phyloP scores from a whole-genome alignment of 2,888 invertebrate genomes.

The Isotomurus palustris region DNA sequence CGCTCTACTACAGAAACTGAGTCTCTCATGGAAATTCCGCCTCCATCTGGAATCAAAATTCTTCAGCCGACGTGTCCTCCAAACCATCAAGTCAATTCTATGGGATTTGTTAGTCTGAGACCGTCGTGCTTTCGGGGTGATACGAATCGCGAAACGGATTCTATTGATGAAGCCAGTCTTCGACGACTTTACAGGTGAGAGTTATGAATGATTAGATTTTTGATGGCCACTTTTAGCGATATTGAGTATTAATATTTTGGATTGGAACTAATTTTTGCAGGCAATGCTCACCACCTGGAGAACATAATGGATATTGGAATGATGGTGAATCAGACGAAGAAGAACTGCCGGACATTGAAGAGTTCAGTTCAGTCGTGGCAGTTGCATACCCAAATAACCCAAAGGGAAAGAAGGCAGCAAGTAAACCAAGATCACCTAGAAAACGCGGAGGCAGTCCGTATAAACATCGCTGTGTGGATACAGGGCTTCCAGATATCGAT shows the following conservation, averaged over 20 bases:
- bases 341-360: slow-evolving; percentile 33
- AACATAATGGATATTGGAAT: slow-evolving; percentile 11
- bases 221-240: not conserved
- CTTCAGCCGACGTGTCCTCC: too few relatives aligned
- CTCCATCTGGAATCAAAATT: too few relatives aligned
- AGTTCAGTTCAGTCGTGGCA: not conserved
- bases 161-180: too few relatives aligned
- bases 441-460: not conserved
- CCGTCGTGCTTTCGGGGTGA: too few relatives aligned
- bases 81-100: too few relatives aligned
- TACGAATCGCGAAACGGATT: too few relatives aligned
- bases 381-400: not conserved
- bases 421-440: too few relatives aligned
- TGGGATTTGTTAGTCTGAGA: too few relatives aligned
- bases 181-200: too few relatives aligned
- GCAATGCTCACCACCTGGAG: not conserved
- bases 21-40: too few relatives aligned
- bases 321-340: slow-evolving; percentile 30
- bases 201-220: too few relatives aligned
- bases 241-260: not conserved
- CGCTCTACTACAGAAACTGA: too few relatives aligned
- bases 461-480: not conserved
- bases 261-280: not conserved
- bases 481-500: slow-evolving; percentile 9
- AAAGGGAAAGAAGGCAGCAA: not conserved